Base-by-base conservation (phyloP, 1,140 invertebrate genomes). In the Tetraneura akinire region DNA sequence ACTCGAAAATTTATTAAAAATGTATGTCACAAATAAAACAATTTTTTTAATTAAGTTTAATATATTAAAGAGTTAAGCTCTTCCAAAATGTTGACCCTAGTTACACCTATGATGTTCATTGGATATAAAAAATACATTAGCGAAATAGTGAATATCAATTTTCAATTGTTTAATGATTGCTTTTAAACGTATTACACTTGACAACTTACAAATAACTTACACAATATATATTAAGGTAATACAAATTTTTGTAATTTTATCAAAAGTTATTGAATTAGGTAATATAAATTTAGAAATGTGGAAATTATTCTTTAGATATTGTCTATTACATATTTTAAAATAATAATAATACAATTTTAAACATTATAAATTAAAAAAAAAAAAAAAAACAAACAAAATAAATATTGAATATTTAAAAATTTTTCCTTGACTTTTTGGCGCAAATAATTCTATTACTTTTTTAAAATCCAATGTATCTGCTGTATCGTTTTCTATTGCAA, bases 401-500 rank as follows among this genome's bases (percentile, higher is more conserved):
- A 10, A 32, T 57, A 57, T 57, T 57, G 9, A 64, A 64, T 37
- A 64, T 42, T 64, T 64, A 37, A 64, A 64, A 37, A 3, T n/a
- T 21, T 64, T 64, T 64, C 9, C 32, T 42, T n/a, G 62, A 64
- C 3, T 37, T 64, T 42, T 64, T 64, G 29, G 29, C 62, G 62
- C 62, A 64, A 64, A 64, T 16, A 64, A 37, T n/a, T 64, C 62
- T 64, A 64, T 64, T 10, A 64, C 32, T 0, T 64, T n/a, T 42
- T 64, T 64, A 37, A 64, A 64, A 10, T 64, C 18, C 18, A 32
- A 62, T 32, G 26, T 62, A 62, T 64, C 3, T 37, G 8, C 32
- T 64, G 9, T 37, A n/a, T 64, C 18, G 18, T 64, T n/a, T 64
- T 64, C 62, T 42, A 64, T 64, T 64, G 32, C 62, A 37, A 64